Evolutionary conservation across 2,888 invertebrate species (phyloP).

Genomic region (Geotrupes spiniger): DNA sequence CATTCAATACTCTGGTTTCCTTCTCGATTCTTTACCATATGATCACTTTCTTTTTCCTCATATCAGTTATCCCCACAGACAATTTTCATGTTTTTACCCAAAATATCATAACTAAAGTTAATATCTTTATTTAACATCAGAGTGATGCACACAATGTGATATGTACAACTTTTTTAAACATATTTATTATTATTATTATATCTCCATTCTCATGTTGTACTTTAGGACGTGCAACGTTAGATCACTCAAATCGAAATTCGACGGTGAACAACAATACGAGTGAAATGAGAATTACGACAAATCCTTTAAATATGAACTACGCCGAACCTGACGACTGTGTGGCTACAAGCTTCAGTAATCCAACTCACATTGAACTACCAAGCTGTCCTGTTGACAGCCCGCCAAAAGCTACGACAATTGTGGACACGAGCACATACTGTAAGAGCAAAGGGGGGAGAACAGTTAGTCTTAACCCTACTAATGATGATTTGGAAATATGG

Average conservation of each 20-base stretch:
- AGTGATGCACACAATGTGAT: too few species aligned
- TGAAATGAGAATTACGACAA: conserved; percentile 74
- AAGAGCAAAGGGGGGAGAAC: conserved; percentile 51
- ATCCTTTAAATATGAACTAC: conserved; percentile 72
- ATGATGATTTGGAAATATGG: conserved; percentile 43
- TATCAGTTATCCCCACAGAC: too few species aligned
- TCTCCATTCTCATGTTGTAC: too few species aligned
- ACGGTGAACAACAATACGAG: conserved; percentile 44
- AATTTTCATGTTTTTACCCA: too few species aligned
- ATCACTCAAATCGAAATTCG: conserved; percentile 55
- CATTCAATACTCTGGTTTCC: too few species aligned
- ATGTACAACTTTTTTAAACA: too few species aligned
- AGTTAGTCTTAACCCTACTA: conserved; percentile 33
- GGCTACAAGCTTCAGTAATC: conserved; percentile 68
- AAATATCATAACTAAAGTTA: too few species aligned
- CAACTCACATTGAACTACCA: conserved; percentile 68
- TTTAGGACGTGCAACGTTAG: conserved; percentile 60
- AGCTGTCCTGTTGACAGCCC: conserved; percentile 31
- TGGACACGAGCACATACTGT: conserved; percentile 71
- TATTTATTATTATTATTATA: too few species aligned
- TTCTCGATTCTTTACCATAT: too few species aligned
- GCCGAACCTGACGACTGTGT: conserved; percentile 63
- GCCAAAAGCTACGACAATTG: conserved; percentile 39
- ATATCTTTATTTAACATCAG: too few species aligned
- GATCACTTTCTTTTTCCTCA: too few species aligned